Evolutionary conservation across 2,113 vertebrate species (phyloP).

Genomic region (Andinoacara biseriatus): DNA sequence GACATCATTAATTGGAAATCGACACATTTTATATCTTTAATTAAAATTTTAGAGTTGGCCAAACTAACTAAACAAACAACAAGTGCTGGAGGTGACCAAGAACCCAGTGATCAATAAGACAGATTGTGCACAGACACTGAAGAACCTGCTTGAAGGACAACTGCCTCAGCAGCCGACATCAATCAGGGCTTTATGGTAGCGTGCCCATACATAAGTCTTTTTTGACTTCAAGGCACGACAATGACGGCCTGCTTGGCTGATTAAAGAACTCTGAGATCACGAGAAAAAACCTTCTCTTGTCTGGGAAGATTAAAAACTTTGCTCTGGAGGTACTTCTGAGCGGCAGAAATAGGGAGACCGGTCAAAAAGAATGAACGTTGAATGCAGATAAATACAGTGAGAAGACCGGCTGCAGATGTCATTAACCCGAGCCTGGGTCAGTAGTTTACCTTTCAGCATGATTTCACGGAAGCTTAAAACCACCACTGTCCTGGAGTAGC

Average conservation of each 20-base stretch:
- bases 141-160: neutral
- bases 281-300: neutral
- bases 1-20: conserved; percentile 8
- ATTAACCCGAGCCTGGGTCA: neutral
- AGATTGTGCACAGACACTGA: neutral
- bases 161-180: neutral
- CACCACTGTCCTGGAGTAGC: neutral
- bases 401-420: neutral
- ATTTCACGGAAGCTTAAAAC: neutral
- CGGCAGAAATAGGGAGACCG: neutral
- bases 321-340: neutral
- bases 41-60: neutral
- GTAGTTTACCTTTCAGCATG: neutral
- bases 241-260: neutral
- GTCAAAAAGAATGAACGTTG: neutral
- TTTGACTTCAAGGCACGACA: neutral
- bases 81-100: neutral
- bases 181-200: neutral
- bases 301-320: neutral
- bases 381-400: neutral
- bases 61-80: neutral
- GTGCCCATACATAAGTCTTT: neutral
- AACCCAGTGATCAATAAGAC: neutral
- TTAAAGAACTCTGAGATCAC: neutral
- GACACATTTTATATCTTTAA: neutral